Evolutionary conservation across 1,140 invertebrate genomes (phyloP).

Genomic region (Bradynema listronoti): DNA sequence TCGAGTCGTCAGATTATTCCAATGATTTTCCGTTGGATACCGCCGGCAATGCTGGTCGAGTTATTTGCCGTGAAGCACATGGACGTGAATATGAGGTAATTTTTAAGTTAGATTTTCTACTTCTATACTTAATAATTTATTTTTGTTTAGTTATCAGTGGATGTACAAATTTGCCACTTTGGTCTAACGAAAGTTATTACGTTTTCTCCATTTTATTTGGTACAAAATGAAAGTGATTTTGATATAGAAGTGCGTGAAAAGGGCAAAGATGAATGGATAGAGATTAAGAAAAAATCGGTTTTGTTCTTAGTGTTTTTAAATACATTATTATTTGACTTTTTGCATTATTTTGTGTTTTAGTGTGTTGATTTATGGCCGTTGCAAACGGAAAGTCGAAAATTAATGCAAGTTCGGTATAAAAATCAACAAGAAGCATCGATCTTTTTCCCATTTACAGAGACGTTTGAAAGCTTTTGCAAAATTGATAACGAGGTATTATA

Average conservation of each 20-base stretch:
- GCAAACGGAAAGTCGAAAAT: slow-evolving; percentile 58
- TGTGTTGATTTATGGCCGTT: slow-evolving; percentile 79
- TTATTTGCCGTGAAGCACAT: slow-evolving; percentile 70
- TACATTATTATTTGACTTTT: slow-evolving; percentile 3
- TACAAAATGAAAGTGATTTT: slow-evolving; percentile 73
- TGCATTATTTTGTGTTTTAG: slow-evolving; percentile 55
- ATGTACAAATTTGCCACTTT: slow-evolving; percentile 79
- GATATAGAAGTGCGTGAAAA: slow-evolving; percentile 74
- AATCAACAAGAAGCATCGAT: slow-evolving; percentile 68
- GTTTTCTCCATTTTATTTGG: slow-evolving; percentile 86
- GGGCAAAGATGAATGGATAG: slow-evolving; percentile 44
- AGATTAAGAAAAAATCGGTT: slow-evolving; percentile 45
- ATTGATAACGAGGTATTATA: slow-evolving; percentile 65
- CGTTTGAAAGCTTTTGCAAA: slow-evolving; percentile 72
- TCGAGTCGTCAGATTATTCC: slow-evolving; percentile 57
- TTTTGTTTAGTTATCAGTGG: slow-evolving; percentile 66
- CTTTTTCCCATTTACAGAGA: slow-evolving; percentile 76
- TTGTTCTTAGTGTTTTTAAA: slow-evolving; percentile 1
- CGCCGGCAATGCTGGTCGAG: slow-evolving; percentile 81
- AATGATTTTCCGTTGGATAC: slow-evolving; percentile 93
- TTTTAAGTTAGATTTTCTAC: background rate
- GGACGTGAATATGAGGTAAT: slow-evolving; percentile 60
- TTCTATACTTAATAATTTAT: background rate
- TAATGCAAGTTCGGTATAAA: slow-evolving; percentile 59
- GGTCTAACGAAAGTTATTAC: slow-evolving; percentile 90